phyloP scores from a whole-genome alignment of 2,888 invertebrate genomes.

The Phragmatobia fuliginosa region DNA sequence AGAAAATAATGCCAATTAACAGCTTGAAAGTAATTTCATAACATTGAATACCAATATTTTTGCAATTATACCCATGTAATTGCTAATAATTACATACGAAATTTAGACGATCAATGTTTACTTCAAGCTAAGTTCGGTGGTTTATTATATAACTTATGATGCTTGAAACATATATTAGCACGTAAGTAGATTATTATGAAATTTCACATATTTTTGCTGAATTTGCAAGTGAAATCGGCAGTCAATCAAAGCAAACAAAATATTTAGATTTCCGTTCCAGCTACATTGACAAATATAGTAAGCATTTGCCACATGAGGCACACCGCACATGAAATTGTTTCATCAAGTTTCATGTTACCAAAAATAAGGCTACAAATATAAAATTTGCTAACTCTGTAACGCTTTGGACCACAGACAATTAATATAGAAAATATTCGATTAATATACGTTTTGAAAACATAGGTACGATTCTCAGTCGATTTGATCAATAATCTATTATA shows the following conservation, averaged over 20 bases:
- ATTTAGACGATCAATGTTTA: constrained; percentile 14
- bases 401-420: background rate
- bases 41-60: constrained; percentile 19
- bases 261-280: constrained; percentile 44
- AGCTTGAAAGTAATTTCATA: constrained; percentile 24
- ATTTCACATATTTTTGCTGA: constrained; percentile 39
- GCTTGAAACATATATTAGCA: constrained; percentile 15
- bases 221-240: constrained; percentile 45
- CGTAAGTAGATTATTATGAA: constrained; percentile 16
- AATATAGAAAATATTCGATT: background rate
- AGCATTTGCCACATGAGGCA: too few relatives aligned
- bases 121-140: background rate
- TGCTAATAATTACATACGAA: constrained; percentile 16
- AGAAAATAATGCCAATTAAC: constrained; percentile 20
- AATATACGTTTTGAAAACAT: too few relatives aligned
- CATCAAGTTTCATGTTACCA: background rate
- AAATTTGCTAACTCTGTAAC: background rate
- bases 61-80: constrained; percentile 17
- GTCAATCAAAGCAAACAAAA: constrained; percentile 47
- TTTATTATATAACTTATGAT: constrained; percentile 15
- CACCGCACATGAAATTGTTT: too few relatives aligned
- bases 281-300: background rate
- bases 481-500: too few relatives aligned
- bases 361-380: background rate
- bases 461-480: too few relatives aligned